Evolutionary conservation across 2,797 vertebrate genomes (phyloP).

Genomic region (Trachurus trachurus): DNA sequence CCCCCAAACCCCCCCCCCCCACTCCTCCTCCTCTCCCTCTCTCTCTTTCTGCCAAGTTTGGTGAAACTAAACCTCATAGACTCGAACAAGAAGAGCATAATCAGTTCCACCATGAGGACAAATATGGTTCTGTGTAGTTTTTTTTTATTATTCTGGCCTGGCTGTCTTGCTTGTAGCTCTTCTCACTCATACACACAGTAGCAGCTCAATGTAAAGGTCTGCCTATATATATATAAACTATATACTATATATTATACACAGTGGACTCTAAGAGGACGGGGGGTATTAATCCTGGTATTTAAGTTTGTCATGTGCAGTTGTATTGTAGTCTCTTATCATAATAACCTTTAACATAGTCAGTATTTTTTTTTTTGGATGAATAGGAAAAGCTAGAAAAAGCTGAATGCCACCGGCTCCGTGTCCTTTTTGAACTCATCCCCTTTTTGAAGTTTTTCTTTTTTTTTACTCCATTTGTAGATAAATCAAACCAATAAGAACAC

Average conservation of each 20-base stretch:
- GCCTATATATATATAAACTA: slow-evolving; percentile 56
- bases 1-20: slow-evolving; percentile 7
- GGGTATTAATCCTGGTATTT: slow-evolving; percentile 41
- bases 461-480: slow-evolving; percentile 55
- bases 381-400: slow-evolving; percentile 44
- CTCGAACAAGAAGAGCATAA: slow-evolving; percentile 27
- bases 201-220: slow-evolving; percentile 77
- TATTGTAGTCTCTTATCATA: slow-evolving; percentile 51
- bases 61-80: slow-evolving; percentile 39
- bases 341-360: slow-evolving; percentile 38
- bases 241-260: slow-evolving; percentile 52
- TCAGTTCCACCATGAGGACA: slow-evolving; percentile 75
- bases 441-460: slow-evolving; percentile 41
- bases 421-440: slow-evolving; percentile 42
- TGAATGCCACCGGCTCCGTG: slow-evolving; percentile 55
- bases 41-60: slow-evolving; percentile 11
- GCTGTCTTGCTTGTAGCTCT: slow-evolving; percentile 80
- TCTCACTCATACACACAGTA: slow-evolving; percentile 70
- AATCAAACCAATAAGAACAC: slow-evolving; percentile 63
- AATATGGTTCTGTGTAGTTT: slow-evolving; percentile 77
- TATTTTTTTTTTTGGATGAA: slow-evolving; percentile 43
- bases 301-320: slow-evolving; percentile 34
- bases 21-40: background rate
- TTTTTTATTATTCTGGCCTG: slow-evolving; percentile 74
- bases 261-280: slow-evolving; percentile 26